Percentiles rank a stretch among this genome's conserved stretches.
Conservation (phyloP, 2,888 invertebrate genomes). For the Adineta ricciae region DNA sequence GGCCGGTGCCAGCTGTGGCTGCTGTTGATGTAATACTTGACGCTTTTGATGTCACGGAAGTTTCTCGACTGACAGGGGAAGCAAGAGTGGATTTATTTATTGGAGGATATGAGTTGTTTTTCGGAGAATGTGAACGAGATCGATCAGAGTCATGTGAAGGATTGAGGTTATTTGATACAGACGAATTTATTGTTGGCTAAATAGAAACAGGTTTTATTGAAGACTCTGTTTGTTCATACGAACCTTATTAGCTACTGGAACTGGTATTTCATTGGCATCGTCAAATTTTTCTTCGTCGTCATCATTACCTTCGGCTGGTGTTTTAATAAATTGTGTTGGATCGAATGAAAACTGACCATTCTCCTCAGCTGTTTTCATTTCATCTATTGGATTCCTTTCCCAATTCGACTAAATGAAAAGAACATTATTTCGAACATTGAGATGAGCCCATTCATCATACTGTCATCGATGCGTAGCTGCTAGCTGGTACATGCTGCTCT, state of each 20-base stretch:
- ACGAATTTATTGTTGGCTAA: not conserved
- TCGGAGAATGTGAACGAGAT: not conserved
- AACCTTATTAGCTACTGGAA: not conserved
- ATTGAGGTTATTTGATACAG: not conserved
- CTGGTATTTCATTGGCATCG: not conserved
- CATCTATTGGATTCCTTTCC: constrained; percentile 63
- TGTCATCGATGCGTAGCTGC: constrained; percentile 53
- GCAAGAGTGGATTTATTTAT: not conserved
- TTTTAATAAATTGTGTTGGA: not conserved
- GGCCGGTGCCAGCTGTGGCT: not conserved
- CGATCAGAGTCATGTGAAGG: not conserved
- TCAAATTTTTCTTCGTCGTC: constrained; percentile 1
- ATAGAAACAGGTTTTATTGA: too few relatives aligned
- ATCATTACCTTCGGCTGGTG: not conserved
- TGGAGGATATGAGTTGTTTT: not conserved
- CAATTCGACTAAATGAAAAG: constrained; percentile 47
- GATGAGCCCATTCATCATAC: constrained; percentile 40
- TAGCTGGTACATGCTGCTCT: constrained; percentile 56
- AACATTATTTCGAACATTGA: not conserved
- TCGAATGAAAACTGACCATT: constrained; percentile 53
- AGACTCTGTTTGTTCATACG: too few relatives aligned
- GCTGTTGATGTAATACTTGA: not conserved
- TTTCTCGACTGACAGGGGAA: not conserved
- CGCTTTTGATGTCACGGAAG: not conserved
- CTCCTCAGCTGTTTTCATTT: constrained; percentile 60